A percentile compares a stretch with the other conserved stretches of the same genome.
Evolutionary conservation across 1,140 invertebrate species (phyloP).

Genomic region (Mercenaria mercenaria): DNA sequence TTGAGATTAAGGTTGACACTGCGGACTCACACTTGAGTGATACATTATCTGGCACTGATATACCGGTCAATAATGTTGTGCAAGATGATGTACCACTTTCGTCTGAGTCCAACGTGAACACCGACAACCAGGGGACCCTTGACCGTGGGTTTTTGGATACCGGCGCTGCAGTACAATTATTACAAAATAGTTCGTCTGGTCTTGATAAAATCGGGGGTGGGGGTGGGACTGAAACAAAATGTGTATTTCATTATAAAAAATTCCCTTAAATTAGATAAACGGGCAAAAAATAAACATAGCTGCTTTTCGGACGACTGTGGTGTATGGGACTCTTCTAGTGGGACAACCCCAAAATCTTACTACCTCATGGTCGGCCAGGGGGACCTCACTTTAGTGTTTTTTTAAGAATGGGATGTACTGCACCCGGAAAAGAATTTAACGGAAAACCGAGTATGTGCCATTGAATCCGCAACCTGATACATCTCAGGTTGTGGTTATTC

Average conservation of each 20-base stretch:
- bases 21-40: no score
- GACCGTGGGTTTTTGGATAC: not conserved
- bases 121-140: no score
- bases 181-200: not conserved
- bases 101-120: no score
- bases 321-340: slow-evolving; percentile 44
- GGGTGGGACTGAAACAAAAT: slow-evolving; percentile 46
- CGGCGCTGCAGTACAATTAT: not conserved
- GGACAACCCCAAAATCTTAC: slow-evolving; percentile 47
- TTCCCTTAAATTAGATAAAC: slow-evolving; percentile 14
- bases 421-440: not conserved
- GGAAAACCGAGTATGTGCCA: slow-evolving; percentile 47
- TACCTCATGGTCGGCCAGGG: not conserved
- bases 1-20: no score
- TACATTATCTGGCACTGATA: no score
- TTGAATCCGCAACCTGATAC: slow-evolving; percentile 38
- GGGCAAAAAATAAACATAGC: slow-evolving; percentile 3
- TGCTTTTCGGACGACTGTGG: slow-evolving; percentile 69
- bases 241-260: slow-evolving; percentile 65
- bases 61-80: no score
- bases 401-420: not conserved
- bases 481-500: not conserved
- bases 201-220: not conserved
- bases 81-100: no score
- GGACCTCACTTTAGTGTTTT: not conserved